These are phyloP conservation scores for Orientallactaga sibirica DNA, from an alignment of 2,797 vertebrate species.

Conservation along the genomic window DNA sequence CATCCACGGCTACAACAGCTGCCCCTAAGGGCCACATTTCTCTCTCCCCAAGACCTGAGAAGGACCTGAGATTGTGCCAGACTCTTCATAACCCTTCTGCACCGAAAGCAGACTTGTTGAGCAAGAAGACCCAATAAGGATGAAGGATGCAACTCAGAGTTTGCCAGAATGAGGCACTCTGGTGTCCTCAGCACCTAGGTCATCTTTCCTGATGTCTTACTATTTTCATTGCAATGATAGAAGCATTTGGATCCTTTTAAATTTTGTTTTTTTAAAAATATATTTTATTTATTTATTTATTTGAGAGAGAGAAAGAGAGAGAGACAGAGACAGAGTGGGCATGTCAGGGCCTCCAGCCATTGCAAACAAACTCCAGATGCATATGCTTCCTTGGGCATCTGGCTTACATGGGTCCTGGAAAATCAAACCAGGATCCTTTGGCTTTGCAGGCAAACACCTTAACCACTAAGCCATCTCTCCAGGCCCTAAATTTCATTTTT, in stretches of 20 bases:
- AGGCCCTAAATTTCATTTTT: too few species aligned
- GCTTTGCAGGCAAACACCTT: too few species aligned
- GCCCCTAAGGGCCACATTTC: rapidly evolving
- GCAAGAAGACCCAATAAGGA: not conserved
- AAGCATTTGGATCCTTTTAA: not conserved
- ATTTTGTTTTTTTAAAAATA: not conserved
- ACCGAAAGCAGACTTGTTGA: not conserved
- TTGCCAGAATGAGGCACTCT: not conserved
- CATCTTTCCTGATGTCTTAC: not conserved
- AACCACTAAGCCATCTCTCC: too few species aligned
- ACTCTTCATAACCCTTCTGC: not conserved
- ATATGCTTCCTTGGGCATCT: not conserved
- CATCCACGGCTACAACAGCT: not conserved
- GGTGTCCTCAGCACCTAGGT: not conserved
- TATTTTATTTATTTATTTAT: too few species aligned
- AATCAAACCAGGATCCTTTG: too few species aligned
- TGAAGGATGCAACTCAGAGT: too few species aligned
- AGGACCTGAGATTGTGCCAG: rapidly evolving
- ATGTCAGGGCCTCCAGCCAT: too few species aligned
- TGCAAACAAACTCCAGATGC: too few species aligned
- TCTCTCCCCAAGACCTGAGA: too few species aligned
- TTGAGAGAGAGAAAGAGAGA: too few species aligned
- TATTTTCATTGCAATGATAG: not conserved
- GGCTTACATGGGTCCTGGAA: too few species aligned
- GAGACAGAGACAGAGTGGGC: too few species aligned